A percentile compares a stretch with the other conserved stretches of the same genome.
Conservation (phyloP, 2,113 vertebrate species). For the Microcebus griseorufus region DNA sequence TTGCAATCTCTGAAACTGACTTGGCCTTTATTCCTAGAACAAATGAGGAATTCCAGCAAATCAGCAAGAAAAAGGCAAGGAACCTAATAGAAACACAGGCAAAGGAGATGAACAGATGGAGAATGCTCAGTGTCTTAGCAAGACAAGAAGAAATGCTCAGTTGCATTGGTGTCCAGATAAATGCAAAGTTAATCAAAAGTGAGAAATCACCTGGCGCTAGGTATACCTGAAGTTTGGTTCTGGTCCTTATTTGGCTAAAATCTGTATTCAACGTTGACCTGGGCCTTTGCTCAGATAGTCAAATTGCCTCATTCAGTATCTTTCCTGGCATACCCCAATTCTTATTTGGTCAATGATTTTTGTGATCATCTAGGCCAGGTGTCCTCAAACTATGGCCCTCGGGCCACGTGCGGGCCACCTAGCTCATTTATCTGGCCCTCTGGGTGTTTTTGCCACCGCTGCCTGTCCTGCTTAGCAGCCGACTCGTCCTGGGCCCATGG, state of each 20-base stretch:
- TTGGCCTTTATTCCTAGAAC: neutral
- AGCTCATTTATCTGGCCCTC: too few relatives aligned
- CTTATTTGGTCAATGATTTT: neutral
- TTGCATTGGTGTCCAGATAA: neutral
- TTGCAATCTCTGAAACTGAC: neutral
- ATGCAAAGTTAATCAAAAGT: neutral
- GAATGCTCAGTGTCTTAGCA: neutral
- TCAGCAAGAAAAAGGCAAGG: neutral
- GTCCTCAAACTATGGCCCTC: too few relatives aligned
- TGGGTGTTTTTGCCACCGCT: too few relatives aligned
- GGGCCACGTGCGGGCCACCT: too few relatives aligned
- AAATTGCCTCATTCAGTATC: neutral
- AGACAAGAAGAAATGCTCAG: neutral
- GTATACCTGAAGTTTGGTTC: neutral
- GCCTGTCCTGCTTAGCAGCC: too few relatives aligned
- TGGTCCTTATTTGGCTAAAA: neutral
- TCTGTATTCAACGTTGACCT: neutral
- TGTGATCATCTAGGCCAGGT: neutral
- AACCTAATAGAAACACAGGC: neutral
- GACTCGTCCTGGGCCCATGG: too few relatives aligned
- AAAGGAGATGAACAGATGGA: neutral
- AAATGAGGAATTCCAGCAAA: neutral
- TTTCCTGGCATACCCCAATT: neutral
- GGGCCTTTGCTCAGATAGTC: neutral
- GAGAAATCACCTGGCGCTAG: neutral